phyloP scores from a whole-genome alignment of 2,797 vertebrate species.

The Halcyon leucocephala region DNA sequence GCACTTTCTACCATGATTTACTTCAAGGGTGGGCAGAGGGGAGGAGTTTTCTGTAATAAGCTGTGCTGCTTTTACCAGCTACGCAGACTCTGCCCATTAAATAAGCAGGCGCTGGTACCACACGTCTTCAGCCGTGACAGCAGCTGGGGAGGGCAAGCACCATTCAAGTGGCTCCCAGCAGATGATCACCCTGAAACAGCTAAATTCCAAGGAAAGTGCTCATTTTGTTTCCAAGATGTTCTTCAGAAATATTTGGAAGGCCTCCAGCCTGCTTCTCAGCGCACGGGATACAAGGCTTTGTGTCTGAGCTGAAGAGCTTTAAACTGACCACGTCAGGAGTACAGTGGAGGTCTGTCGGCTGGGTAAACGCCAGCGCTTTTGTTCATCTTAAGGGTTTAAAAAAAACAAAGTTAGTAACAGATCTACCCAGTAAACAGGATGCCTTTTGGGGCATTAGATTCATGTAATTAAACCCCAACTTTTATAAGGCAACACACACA shows the following conservation, averaged over 20 bases:
- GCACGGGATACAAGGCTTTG: neutral
- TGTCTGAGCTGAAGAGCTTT: neutral
- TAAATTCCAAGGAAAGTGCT: neutral
- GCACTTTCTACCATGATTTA: neutral
- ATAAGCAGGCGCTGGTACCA: accelerated
- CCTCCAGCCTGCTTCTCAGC: neutral
- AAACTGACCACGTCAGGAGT: neutral
- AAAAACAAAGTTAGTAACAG: neutral
- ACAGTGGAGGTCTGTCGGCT: neutral
- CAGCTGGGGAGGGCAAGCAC: neutral
- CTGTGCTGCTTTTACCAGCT: neutral
- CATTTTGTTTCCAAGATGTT: slow-evolving; percentile 14
- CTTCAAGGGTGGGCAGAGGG: neutral
- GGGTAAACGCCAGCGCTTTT: neutral
- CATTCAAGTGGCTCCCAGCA: neutral
- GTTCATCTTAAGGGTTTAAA: neutral
- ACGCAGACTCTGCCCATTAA: neutral
- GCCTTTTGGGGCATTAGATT: neutral
- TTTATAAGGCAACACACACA: neutral
- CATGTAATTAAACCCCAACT: neutral
- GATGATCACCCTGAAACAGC: slow-evolving; percentile 19
- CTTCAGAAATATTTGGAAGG: slow-evolving; percentile 4
- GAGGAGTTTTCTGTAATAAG: neutral
- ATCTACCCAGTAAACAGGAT: neutral
- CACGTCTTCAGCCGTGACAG: neutral